Evolutionary conservation across 1,140 invertebrate species (phyloP), one percentile per base, ranked within the genome.

Genomic region (Adoxophyes honmai): DNA sequence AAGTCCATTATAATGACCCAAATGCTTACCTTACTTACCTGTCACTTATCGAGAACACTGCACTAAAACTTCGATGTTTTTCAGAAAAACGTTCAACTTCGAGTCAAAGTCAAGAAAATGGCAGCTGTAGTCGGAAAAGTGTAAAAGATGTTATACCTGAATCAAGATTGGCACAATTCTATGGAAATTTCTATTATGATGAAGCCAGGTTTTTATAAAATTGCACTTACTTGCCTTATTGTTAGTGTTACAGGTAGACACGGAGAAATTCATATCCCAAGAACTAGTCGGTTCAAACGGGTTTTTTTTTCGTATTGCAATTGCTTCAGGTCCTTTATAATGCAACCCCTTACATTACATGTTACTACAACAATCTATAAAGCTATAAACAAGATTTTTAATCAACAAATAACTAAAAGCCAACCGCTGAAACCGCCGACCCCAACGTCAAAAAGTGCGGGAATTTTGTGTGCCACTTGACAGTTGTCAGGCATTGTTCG

Each of bases 181-280:
- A 88, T 67, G 84, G 84, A 59, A 83, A 84, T 58, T 88, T 84
- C 54, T 88, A 78, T 71, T 88, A 88, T 57, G 84, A 88, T 64
- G 84, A 86, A 62, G 59, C 66, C 61, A 88, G 84, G 84, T 86
- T 59, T 21, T 0, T 28, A 28, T 28, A 28, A 28, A n/a, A n/a
- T n/a, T n/a, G n/a, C n/a, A n/a, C n/a, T n/a, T n/a, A n/a, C n/a
- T 28, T 28, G 21, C 6, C 6, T 2, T 28, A 28, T 6, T 28
- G 21, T 28, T 28, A 6, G 2, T 28, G 21, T 28, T 28, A 6
- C 21, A 28, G 2, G 6, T 28, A 28, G 21, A 28, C n/a, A n/a
- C n/a, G n/a, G n/a, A n/a, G n/a, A n/a, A n/a, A n/a, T n/a, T n/a
- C n/a, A n/a, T n/a, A n/a, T n/a, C n/a, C n/a, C n/a, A n/a, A n/a